Evolutionary conservation across 2,888 invertebrate genomes (phyloP), one percentile per base, ranked within the genome.

Genomic region (Nomada lathburiana): DNA sequence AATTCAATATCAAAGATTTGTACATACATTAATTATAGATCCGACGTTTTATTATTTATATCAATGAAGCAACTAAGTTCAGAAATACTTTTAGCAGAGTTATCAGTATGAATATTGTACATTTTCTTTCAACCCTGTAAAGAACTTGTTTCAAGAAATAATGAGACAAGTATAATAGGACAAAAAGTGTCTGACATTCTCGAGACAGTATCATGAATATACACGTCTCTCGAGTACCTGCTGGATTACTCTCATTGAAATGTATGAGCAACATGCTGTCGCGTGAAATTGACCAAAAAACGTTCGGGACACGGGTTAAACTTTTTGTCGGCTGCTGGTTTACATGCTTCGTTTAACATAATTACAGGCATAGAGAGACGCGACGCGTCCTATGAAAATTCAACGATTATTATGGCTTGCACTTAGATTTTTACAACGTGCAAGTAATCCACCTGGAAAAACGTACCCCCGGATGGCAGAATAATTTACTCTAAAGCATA

Each of bases 311-410:
- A 57, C 52, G 50, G 53, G 67, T 68, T 57, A 47, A 62, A 81
- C 70, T 83, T 76, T 81, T 82, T 70, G 81, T 83, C 76, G 62
- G 26, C 53, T 52, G 23, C 52, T 65, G 57, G 69, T 70, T 83
- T 76, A 83, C 76, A 83, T 70, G 82, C 69, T 52, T 69, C 82
- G 73, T 83, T 83, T 83, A 81, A 72, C 82, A 81, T 82, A 76
- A 83, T 83, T 83, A 67, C 69, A 73, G 71, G 59, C 20, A n/a
- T 47, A 53, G 59, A 55, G 29, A 23, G 63, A 36, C 16, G 23
- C 36, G 36, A 11, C 57, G 53, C 42, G 36, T 29, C 63, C 47
- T 69, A 80, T 82, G 75, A 82, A 82, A 70, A 71, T 71, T 73
- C 79, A 78, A 78, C 81, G 82, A 75, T 80, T 72, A 82, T 76